Base-by-base conservation (phyloP, 2,888 invertebrate genomes). In the Odontocolon sp. region DNA sequence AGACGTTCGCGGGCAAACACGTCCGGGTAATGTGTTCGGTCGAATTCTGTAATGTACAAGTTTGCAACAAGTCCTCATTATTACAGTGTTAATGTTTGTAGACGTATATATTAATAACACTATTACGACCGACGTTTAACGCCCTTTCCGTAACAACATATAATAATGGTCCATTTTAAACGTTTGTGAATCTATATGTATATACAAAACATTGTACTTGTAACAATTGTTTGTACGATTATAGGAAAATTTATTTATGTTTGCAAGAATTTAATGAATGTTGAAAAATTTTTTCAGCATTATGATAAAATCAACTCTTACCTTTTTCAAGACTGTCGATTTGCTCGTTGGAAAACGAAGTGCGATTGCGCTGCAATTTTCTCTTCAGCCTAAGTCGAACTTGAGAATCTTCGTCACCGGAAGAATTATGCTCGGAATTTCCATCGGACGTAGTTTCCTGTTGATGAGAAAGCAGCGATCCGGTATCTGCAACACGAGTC, bases 251-350 rank as follows among this genome's bases (percentile, higher is more conserved):
- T n/a, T n/a, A n/a, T n/a, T n/a, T n/a, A n/a, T n/a, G n/a, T n/a
- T n/a, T n/a, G n/a, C n/a, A n/a, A n/a, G n/a, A n/a, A n/a, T n/a
- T n/a, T n/a, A n/a, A n/a, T n/a, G n/a, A n/a, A n/a, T n/a, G n/a
- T n/a, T n/a, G n/a, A n/a, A n/a, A n/a, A n/a, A n/a, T n/a, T n/a
- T n/a, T n/a, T n/a, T n/a, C n/a, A n/a, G n/a, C n/a, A n/a, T n/a
- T n/a, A n/a, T 6, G 14, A 31, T 31, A 1, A 11, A 47, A 1
- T 21, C 33, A 42, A 54, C 4, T 84, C 91, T 90, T 91, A 98
- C 99, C 99, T 96, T 98, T 99, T 92, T 99, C 99, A 87, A 99
- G 93, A 89, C 97, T 98, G 91, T 99, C 99, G 89, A 99, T 98
- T 92, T 99, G 99, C 89, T 98, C 98, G 90, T 99, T 99, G 85